Evolutionary conservation across 2,113 vertebrate genomes (phyloP), one percentile per base, ranked within the genome.

Genomic region (Sprattus sprattus): DNA sequence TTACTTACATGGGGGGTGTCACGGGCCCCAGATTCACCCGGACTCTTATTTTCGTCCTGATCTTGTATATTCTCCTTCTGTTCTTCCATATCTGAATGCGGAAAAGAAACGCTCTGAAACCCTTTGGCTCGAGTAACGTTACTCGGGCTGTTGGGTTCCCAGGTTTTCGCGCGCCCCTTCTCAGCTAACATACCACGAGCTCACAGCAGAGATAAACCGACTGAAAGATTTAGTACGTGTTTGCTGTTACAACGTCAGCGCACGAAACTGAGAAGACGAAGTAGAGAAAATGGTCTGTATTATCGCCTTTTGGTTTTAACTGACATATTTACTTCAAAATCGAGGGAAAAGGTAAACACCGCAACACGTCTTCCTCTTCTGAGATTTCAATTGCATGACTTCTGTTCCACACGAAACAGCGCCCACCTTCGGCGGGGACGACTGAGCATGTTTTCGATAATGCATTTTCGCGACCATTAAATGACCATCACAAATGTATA

Each of bases 61-160:
- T 50, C 60, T 0, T 91, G 82, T 32, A 94, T 90, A n/a, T 94
- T 94, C 85, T 95, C 93, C 88, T 94, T 94, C 87, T 92, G 93
- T 49, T 95, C 94, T 52, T 94, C 93, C 94, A 95, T 95, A 86
- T 78, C 15, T 78, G 32, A 78, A 5, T 32, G 71, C 9, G 32
- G 71, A 16, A 4, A 32, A 78, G 11, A 13, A 78, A 44, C 11
- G 88, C 44, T 16, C 5, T 10, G 4, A 16, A 52, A 49, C 50
- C 47, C 71, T 15, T 78, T 78, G 10, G 67, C 67, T 32, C 25
- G 67, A 75, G 67, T 13, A 32, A 75, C 28, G 28, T 32, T 78
- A 13, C 71, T 78, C 71, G 71, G 32, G 71, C 71, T 78, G 28
- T 78, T 78, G 71, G 71, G 71, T 39, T 15, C 32, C 71, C 11